These are phyloP conservation scores for Eospalax fontanierii DNA, from an alignment of 2,797 vertebrate genomes.

Conservation along the genomic window DNA sequence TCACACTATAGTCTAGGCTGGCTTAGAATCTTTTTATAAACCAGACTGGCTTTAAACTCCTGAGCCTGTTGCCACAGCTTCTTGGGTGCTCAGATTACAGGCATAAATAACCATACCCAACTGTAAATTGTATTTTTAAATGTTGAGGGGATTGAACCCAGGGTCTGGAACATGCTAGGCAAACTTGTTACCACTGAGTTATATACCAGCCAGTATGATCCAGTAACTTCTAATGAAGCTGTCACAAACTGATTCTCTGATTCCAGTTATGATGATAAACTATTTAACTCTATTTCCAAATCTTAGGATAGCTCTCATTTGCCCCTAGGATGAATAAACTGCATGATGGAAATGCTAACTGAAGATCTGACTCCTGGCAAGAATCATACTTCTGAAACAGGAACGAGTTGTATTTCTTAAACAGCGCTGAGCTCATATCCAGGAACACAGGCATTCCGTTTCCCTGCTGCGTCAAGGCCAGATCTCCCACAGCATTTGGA, in stretches of 20 bases:
- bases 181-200: neutral
- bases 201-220: neutral
- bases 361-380: conserved; percentile 14
- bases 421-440: conserved; percentile 58
- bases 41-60: neutral
- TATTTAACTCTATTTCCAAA: neutral
- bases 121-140: neutral
- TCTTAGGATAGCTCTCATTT: neutral
- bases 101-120: neutral
- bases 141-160: neutral
- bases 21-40: neutral
- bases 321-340: neutral
- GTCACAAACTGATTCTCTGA: neutral
- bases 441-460: conserved; percentile 62
- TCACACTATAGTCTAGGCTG: neutral
- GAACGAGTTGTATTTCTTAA: conserved; percentile 79
- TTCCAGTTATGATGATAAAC: neutral
- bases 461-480: conserved; percentile 64
- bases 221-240: conserved; percentile 28
- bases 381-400: conserved; percentile 42
- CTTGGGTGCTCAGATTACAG: neutral
- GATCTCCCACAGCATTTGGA: conserved; percentile 68
- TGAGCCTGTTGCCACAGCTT: neutral
- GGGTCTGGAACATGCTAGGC: neutral
- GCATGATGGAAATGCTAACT: neutral